phyloP scores from a whole-genome alignment of 1,140 invertebrate species.

The Drosophila repletoides region DNA sequence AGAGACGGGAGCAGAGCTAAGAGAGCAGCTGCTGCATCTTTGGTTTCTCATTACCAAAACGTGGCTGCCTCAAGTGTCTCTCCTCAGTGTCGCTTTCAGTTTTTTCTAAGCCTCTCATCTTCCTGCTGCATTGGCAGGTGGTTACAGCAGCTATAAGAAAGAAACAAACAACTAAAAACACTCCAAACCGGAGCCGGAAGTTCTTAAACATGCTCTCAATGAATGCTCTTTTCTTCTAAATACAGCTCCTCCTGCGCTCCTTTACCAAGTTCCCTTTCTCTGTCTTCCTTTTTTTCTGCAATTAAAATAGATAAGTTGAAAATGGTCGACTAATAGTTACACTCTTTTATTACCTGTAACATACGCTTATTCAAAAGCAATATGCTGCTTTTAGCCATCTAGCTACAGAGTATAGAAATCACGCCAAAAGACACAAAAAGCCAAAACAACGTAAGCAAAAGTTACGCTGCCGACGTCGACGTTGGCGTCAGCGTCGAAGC shows the following conservation, averaged over 20 bases:
- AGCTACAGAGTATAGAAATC: not conserved
- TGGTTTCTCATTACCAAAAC: slow-evolving; percentile 38
- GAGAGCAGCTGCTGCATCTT: slow-evolving; percentile 25
- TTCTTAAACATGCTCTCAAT: slow-evolving; percentile 22
- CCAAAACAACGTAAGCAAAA: slow-evolving; percentile 30
- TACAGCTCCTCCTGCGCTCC: not conserved
- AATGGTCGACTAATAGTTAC: no score
- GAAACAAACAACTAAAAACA: not conserved
- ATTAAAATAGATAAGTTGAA: no score
- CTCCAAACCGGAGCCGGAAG: no score
- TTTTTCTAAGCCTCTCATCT: slow-evolving; percentile 3
- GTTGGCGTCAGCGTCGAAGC: slow-evolving; percentile 11
- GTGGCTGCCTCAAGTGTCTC: slow-evolving; percentile 28
- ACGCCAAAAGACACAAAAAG: slow-evolving; percentile 28
- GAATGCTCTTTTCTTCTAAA: slow-evolving; percentile 15
- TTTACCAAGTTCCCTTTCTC: no score
- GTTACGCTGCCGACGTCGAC: no score
- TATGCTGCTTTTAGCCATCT: not conserved
- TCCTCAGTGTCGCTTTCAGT: slow-evolving; percentile 7
- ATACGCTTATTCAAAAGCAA: not conserved
- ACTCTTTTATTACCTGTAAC: not conserved
- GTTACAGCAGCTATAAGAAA: not conserved
- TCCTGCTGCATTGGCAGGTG: slow-evolving; percentile 43
- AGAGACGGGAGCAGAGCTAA: slow-evolving; percentile 5
- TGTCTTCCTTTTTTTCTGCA: no score